phyloP scores from a whole-genome alignment of 2,888 invertebrate species.

The Cephalotes varians region DNA sequence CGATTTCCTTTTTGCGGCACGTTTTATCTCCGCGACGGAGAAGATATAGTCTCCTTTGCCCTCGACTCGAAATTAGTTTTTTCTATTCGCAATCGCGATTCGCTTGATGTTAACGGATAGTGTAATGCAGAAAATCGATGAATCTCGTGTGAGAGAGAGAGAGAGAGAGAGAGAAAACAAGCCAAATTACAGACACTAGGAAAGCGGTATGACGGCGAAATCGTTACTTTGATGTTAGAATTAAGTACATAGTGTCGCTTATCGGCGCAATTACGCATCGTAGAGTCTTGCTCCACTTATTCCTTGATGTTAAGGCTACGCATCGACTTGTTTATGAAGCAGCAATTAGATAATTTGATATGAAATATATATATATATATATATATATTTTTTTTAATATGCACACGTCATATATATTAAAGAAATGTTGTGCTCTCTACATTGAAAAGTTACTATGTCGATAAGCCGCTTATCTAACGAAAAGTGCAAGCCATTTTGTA shows the following conservation, averaged over 20 bases:
- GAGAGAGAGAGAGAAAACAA: not conserved
- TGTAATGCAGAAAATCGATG: conserved; percentile 16
- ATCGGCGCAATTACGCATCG: conserved; percentile 10
- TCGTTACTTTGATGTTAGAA: not conserved
- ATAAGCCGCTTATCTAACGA: not conserved
- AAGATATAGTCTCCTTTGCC: not conserved
- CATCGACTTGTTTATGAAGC: not conserved
- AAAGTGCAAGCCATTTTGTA: not conserved
- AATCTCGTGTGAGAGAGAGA: not conserved
- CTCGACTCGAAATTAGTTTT: conserved; percentile 28
- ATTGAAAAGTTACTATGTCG: not conserved
- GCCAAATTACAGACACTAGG: not conserved
- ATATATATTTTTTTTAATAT: no score
- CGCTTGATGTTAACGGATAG: conserved; percentile 30
- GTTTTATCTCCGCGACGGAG: conserved; percentile 7
- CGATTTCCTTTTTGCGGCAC: conserved; percentile 2
- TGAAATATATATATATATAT: not conserved
- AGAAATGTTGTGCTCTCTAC: not conserved
- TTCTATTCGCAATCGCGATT: conserved; percentile 47
- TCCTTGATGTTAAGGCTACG: not conserved
- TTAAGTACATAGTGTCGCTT: not conserved
- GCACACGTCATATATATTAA: not conserved
- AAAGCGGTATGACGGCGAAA: not conserved
- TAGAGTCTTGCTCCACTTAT: conserved; percentile 20
- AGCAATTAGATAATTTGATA: not conserved